These are phyloP conservation scores for Equus quagga DNA, from an alignment of 2,113 vertebrate genomes.

Conservation along the genomic window DNA sequence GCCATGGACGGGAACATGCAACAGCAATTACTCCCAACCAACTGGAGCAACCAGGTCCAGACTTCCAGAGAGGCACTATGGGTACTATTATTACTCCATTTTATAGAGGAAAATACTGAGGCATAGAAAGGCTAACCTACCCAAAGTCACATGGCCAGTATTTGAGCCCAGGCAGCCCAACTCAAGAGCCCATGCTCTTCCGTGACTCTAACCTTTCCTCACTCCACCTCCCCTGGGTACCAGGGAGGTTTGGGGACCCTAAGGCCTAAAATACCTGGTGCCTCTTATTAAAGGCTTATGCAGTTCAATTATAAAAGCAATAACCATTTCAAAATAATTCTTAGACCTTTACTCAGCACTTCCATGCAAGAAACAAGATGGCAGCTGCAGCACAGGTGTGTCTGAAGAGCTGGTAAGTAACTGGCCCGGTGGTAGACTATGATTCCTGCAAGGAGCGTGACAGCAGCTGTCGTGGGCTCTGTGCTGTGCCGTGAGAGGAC, in stretches of 20 bases:
- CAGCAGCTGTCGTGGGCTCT: neutral
- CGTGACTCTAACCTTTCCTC: neutral
- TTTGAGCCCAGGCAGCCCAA: neutral
- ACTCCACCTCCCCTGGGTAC: neutral
- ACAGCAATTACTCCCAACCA: neutral
- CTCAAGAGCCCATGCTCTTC: neutral
- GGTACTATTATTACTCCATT: neutral
- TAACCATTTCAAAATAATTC: neutral
- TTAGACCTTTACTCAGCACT: neutral
- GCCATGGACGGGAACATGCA: neutral
- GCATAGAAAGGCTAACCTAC: neutral
- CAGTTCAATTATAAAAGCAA: neutral
- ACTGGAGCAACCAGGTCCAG: neutral
- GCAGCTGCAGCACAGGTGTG: neutral
- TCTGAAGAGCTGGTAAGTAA: neutral
- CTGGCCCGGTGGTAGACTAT: neutral
- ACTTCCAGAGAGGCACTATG: neutral
- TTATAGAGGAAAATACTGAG: neutral
- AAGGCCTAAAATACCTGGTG: neutral
- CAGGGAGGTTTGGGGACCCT: neutral
- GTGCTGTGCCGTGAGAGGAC: rapidly evolving
- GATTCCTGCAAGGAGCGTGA: too few relatives aligned
- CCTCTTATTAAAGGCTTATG: neutral
- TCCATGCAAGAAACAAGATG: neutral
- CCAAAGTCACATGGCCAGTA: neutral